Percentiles rank a stretch among this genome's conserved stretches.
Conservation (phyloP, 2,888 invertebrate genomes). For the Drosophila mimetica region DNA sequence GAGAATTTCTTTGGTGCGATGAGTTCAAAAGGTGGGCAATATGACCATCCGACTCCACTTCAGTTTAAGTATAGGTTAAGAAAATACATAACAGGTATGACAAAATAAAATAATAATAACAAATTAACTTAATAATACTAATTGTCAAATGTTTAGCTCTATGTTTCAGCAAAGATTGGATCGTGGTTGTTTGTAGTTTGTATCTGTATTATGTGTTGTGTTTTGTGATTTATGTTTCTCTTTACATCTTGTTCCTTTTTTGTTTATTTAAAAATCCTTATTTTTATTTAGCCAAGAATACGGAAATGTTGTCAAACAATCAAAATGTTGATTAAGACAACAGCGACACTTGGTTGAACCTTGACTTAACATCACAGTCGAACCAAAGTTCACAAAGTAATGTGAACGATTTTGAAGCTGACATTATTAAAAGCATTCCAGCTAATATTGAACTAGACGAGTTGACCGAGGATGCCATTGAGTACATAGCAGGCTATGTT, state of each 20-base stretch:
- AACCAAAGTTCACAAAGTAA: too few relatives aligned
- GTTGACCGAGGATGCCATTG: too few relatives aligned
- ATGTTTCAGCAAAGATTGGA: neutral
- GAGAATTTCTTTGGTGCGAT: neutral
- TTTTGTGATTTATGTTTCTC: neutral
- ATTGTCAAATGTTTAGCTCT: conserved; percentile 2
- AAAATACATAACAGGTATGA: neutral
- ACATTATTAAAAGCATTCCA: too few relatives aligned
- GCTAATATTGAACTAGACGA: too few relatives aligned
- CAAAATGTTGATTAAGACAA: too few relatives aligned
- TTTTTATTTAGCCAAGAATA: too few relatives aligned
- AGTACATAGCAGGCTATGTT: too few relatives aligned
- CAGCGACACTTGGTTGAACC: too few relatives aligned
- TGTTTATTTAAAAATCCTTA: neutral
- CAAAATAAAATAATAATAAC: neutral
- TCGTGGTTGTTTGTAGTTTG: neutral
- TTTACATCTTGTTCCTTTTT: neutral
- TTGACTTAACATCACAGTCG: too few relatives aligned
- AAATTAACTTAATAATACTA: neutral
- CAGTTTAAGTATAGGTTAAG: neutral
- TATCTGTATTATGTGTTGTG: neutral
- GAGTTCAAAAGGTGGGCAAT: neutral
- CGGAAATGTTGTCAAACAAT: too few relatives aligned
- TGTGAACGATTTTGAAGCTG: too few relatives aligned
- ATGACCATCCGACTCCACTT: neutral